Evolutionary conservation across 2,113 vertebrate species (phyloP), one percentile per base, ranked within the genome.

Genomic region (Seriola dumerili): DNA sequence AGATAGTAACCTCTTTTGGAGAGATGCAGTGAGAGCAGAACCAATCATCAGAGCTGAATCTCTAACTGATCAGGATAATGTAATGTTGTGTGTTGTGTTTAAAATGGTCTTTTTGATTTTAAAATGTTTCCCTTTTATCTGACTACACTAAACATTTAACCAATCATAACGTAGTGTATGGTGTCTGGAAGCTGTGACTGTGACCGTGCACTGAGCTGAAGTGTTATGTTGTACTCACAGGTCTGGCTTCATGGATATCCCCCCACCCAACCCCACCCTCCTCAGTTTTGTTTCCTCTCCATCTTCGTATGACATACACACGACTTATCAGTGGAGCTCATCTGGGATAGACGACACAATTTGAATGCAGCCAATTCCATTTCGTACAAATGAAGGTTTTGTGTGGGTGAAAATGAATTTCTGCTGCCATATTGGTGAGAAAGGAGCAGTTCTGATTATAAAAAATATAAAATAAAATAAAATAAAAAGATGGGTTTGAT

Each of bases 331-430:
- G 64, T 13, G 23, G 21, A 68, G 64, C 78, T 86, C 74, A 81
- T 81, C 62, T 54, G 34, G 64, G 68, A 78, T 71, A 64, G 40
- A 58, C n/a, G 75, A 69, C 48, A 14, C 65, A 40, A 65, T 73
- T 50, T 67, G 19, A 73, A 65, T 75, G 36, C 17, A 48, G 46
- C 65, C 68, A 65, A 32, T 78, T 88, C n/a, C 54, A 54, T 78
- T 79, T 25, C 1, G 3, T 19, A 62, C 44, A 74, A 73, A 78
- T 57, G 10, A 58, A 34, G 64, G 17, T 77, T 85, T 66, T 78
- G 70, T 77, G 84, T 61, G 67, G 58, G 54, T 40, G 68, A 76
- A 84, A 86, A 81, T 83, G 0, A 64, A 75, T 83, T 80, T 70
- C 42, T 70, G 64, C 59, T 78, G 69, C 11, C 25, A 50, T 16